These are phyloP conservation scores for Drosophila antonietae DNA, from an alignment of 2,888 invertebrate genomes.

Conservation along the genomic window DNA sequence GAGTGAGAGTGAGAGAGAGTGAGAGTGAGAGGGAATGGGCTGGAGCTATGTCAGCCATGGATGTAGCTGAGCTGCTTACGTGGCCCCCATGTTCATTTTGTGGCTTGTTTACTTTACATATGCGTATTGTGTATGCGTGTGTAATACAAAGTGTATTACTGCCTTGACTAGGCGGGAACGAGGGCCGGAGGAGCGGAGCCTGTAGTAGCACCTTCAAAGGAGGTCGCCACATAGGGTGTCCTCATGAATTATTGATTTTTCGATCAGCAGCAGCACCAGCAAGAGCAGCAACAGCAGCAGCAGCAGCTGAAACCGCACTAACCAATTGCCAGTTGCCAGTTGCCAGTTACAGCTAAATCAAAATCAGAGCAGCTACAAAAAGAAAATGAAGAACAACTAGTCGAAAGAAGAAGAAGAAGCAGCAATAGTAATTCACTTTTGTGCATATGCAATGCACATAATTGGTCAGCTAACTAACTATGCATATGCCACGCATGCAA, in stretches of 20 bases:
- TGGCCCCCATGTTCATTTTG: slow-evolving; percentile 70
- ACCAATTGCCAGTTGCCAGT: slow-evolving; percentile 11
- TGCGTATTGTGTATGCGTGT: slow-evolving; percentile 59
- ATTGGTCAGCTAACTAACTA: slow-evolving; percentile 42
- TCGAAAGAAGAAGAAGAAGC: neutral
- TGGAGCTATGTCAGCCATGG: neutral
- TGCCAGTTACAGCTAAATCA: slow-evolving; percentile 24
- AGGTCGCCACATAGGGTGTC: slow-evolving; percentile 10
- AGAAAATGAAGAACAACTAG: neutral
- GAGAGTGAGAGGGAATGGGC: neutral
- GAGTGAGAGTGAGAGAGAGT: neutral
- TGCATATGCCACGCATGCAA: slow-evolving; percentile 4
- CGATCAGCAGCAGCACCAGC: slow-evolving; percentile 60
- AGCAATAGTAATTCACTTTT: slow-evolving; percentile 19
- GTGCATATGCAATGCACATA: slow-evolving; percentile 52
- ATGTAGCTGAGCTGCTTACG: slow-evolving; percentile 41
- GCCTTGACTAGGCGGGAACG: neutral
- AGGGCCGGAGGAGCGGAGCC: neutral
- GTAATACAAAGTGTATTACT: slow-evolving; percentile 43
- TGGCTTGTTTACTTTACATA: slow-evolving; percentile 75
- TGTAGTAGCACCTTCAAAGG: slow-evolving; percentile 2
- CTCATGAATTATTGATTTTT: slow-evolving; percentile 78
- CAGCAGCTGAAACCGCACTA: slow-evolving; percentile 15
- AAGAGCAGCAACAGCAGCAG: slow-evolving; percentile 5
- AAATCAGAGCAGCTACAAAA: slow-evolving; percentile 13